Conservation (phyloP, 2,113 vertebrate genomes). For the Clarias macrocephalus region DNA sequence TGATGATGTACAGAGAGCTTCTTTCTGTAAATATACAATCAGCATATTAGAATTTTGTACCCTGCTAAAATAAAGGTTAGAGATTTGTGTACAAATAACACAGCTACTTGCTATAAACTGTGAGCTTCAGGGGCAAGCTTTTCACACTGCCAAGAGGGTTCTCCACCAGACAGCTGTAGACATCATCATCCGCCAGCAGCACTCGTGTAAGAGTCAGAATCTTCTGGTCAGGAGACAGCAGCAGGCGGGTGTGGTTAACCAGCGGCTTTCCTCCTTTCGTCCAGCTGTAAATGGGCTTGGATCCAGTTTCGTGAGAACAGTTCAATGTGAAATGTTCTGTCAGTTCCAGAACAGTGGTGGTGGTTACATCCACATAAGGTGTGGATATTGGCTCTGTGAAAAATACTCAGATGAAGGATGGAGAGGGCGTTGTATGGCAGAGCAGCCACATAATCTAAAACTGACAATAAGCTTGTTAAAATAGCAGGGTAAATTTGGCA, state of each 20-base stretch:
- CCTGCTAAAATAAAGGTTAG: neutral
- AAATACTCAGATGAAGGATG: neutral
- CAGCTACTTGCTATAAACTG: constrained; percentile 85
- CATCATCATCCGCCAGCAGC: constrained; percentile 84
- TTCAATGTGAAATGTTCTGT: constrained; percentile 86
- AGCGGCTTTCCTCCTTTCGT: constrained; percentile 85
- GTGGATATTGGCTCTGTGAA: constrained; percentile 83
- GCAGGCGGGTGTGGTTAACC: constrained; percentile 82
- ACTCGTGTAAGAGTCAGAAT: constrained; percentile 87
- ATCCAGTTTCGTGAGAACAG: constrained; percentile 90
- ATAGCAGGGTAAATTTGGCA: neutral
- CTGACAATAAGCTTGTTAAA: neutral
- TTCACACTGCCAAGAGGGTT: constrained; percentile 86
- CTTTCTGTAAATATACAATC: constrained; percentile 73
- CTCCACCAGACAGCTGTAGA: constrained; percentile 88
- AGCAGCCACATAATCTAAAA: neutral
- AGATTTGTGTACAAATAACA: neutral
- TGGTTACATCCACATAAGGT: constrained; percentile 80
- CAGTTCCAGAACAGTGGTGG: constrained; percentile 87
- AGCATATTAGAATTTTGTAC: neutral
- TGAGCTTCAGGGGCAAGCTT: constrained; percentile 85
- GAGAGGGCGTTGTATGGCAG: neutral
- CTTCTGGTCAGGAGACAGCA: constrained; percentile 86
- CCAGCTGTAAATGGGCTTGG: constrained; percentile 89
- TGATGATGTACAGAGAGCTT: constrained; percentile 97